A percentile compares a stretch with the other conserved stretches of the same genome.
These are phyloP conservation scores for Chauna torquata DNA, from an alignment of 2,113 vertebrate genomes.

Conservation along the genomic window DNA sequence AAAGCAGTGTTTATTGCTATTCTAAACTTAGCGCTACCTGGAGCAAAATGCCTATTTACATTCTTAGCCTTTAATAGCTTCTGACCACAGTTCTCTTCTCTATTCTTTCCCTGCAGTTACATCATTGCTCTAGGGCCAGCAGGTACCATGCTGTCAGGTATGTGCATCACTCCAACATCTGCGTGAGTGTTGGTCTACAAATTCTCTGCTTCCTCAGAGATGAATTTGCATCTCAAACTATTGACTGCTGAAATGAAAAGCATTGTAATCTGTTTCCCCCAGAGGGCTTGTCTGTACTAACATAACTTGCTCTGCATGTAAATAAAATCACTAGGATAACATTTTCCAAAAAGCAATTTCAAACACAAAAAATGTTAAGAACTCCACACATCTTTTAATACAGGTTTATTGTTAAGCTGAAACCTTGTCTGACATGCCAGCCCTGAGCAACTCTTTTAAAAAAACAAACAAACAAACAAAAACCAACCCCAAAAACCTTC, in stretches of 20 bases:
- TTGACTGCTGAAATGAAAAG: not conserved
- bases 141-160: not conserved
- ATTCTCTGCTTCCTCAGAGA: not conserved
- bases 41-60: not conserved
- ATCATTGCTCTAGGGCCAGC: not conserved
- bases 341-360: not conserved
- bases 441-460: not conserved
- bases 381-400: not conserved
- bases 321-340: not conserved
- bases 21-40: not conserved
- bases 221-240: not conserved
- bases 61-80: not conserved
- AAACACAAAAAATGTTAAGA: not conserved
- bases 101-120: not conserved
- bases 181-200: not conserved
- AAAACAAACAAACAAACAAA: not conserved
- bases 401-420: not conserved
- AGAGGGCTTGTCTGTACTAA: not conserved
- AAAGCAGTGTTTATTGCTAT: not conserved
- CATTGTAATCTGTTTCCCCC: not conserved
- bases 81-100: not conserved
- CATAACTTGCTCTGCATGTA: not conserved
- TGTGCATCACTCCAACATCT: not conserved
- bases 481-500: not conserved
- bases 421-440: not conserved